Base-by-base conservation (phyloP, 1,140 invertebrate species). In the Lordiphosa collinella region DNA sequence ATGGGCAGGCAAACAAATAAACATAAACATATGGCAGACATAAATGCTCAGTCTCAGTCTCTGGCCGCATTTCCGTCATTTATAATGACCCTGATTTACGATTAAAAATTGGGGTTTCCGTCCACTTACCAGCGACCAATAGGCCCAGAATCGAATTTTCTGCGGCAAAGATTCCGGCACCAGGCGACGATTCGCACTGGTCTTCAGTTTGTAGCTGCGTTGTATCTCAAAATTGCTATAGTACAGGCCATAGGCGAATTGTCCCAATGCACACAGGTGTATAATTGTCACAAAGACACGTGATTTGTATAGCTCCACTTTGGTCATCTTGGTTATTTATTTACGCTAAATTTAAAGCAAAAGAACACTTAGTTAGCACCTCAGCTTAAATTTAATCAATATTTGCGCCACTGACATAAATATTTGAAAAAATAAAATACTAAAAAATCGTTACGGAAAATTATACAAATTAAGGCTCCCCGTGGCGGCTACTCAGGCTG, bases 101-200 rank as follows among this genome's bases (percentile, higher is more conserved):
- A 64, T 37, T 50, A 50, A 56, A 43, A 18, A 36, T 13, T 51
- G 54, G 34, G 3, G 25, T 37, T 22, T 29, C 25, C 22, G 13
- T 47, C 11, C 25, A 91, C 91, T 90, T 79, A 92, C 91, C 89
- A 92, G 53, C 56, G 90, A 75, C 91, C 91, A 92, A 29, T 91
- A 87, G 2, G 91, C 91, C 18, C 92, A 75, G 55, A 89, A 91
- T 50, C 89, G 91, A 2, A 89, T 34, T 69, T 90, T 90, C 36
- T 91, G 91, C 9, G 75, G 66, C 41, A 89, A 66, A 4, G 75
- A 82, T 36, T 88, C 86, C 12, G 86, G 86, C 4, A 82, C 78
- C 44, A 73, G 56, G 35, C 61, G 84, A 22, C 66, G 76, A 62
- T 51, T 73, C 18, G 56, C 48, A 29, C 65, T 75, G 11, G 67